Evolutionary conservation across 1,140 invertebrate species (phyloP).

Genomic region (Tetranychus urticae): DNA sequence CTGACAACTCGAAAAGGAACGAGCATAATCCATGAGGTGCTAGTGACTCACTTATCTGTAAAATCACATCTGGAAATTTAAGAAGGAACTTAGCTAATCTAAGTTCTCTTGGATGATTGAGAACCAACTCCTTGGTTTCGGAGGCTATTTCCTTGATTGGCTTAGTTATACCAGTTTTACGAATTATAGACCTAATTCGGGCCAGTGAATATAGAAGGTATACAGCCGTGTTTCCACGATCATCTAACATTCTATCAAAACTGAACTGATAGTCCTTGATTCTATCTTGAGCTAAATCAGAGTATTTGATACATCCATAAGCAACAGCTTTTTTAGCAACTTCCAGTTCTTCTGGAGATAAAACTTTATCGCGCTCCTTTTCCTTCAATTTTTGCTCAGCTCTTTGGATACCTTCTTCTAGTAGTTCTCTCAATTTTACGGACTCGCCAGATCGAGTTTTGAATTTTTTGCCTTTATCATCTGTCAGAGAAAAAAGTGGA

Average conservation of each 20-base stretch:
- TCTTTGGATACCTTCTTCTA: slow-evolving; percentile 52
- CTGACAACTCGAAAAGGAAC: slow-evolving; percentile 81
- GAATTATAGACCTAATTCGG: slow-evolving; percentile 46
- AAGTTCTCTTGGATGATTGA: slow-evolving; percentile 79
- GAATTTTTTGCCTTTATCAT: slow-evolving; percentile 55
- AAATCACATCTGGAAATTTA: slow-evolving; percentile 59
- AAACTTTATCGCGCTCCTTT: slow-evolving; percentile 60
- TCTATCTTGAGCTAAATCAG: slow-evolving; percentile 80
- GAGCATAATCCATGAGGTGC: slow-evolving; percentile 76
- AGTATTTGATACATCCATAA: slow-evolving; percentile 96
- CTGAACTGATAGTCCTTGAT: slow-evolving; percentile 93
- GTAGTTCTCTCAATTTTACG: slow-evolving; percentile 60
- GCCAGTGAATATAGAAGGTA: slow-evolving; percentile 90
- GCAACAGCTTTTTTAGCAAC: slow-evolving; percentile 69
- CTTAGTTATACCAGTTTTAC: slow-evolving; percentile 13
- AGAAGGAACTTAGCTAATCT: slow-evolving; percentile 61
- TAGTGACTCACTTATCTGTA: slow-evolving; percentile 58
- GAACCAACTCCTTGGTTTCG: slow-evolving; percentile 1
- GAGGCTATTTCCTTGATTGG: background rate
- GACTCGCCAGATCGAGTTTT: slow-evolving; percentile 96
- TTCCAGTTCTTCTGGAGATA: slow-evolving; percentile 57
- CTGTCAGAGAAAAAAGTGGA: slow-evolving; percentile 11
- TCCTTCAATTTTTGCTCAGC: slow-evolving; percentile 61
- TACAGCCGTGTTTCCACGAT: slow-evolving; percentile 94
- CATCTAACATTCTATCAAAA: slow-evolving; percentile 95